Base-by-base conservation (phyloP, 2,113 vertebrate genomes). In the Ameiurus melas region DNA sequence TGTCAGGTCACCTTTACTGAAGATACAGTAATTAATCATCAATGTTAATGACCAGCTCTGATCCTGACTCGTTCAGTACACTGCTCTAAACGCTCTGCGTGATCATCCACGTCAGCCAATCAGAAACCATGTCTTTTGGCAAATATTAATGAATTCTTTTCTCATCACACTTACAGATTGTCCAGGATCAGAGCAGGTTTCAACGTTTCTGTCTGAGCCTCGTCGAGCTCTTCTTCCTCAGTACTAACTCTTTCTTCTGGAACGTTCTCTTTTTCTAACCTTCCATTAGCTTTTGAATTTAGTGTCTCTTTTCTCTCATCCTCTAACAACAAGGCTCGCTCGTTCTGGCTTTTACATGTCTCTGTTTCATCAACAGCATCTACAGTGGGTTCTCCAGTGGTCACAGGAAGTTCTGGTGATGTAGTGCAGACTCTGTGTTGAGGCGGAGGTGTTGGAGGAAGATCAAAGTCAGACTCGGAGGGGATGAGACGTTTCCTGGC, bases 401-500 rank as follows among this genome's bases (percentile, higher is more conserved):
- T 57, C 39, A 30, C 62, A 43, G 39, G 12, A 7, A 12, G 51
- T 8, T 36, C 22, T 19, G 71, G 27, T 16, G 81, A n/a, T 30
- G 27, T 51, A 9, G 20, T n/a, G 27, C 43, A 43, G 43, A 66
- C 55, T 20, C 85, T 81, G 22, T 57, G 53, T 27, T 82, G 78
- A 30, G 64, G 55, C n/a, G 89, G 39, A 20, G 89, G 77, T 36
- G 71, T 27, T 14, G 84, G 85, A 51, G 87, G 78, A 16, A 89
- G 66, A 58, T 93, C 91, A 14, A 93, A 90, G 2, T 95, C 94
- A 0, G 89, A 58, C 0, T 90, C 75, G 22, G 88, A 87, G 0
- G 94, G 93, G 43, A 92, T 55, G 19, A 95, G 93, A 13, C 85
- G 93, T 85, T 93, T 96, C 90, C 92, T 94, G 20, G 62, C 0